Conservation (phyloP, 2,888 invertebrate species). For the Notodonta ziczac region DNA sequence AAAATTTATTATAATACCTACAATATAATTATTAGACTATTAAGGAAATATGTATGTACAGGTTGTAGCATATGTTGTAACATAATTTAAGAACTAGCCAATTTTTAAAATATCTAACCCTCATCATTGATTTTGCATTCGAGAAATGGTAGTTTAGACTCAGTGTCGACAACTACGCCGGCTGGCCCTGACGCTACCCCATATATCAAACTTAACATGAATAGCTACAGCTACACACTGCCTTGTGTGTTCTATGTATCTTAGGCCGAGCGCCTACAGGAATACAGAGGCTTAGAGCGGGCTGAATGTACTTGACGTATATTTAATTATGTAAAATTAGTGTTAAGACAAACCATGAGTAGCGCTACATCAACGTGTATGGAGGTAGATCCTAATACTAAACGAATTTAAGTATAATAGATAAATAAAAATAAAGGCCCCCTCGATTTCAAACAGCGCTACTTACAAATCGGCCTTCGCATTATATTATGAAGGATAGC, state of each 20-base stretch:
- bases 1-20: no score
- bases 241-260: slow-evolving; percentile 12
- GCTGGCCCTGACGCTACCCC: slow-evolving; percentile 46
- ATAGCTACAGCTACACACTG: slow-evolving; percentile 39
- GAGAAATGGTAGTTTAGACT: slow-evolving; percentile 30
- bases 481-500: no score
- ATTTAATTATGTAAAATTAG: background rate
- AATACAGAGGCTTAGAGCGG: slow-evolving; percentile 4
- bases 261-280: background rate
- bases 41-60: no score
- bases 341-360: background rate
- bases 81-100: background rate
- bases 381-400: no score
- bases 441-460: no score
- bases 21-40: no score
- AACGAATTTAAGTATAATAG: no score
- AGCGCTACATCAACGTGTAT: no score
- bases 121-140: slow-evolving; percentile 7
- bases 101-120: background rate
- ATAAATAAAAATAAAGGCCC: no score
- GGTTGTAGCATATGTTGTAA: no score
- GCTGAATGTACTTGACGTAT: background rate
- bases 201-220: slow-evolving; percentile 52
- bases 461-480: no score
- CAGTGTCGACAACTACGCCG: slow-evolving; percentile 40